These are phyloP conservation scores for Maconellicoccus hirsutus DNA, from an alignment of 1,140 invertebrate species.

Conservation along the genomic window DNA sequence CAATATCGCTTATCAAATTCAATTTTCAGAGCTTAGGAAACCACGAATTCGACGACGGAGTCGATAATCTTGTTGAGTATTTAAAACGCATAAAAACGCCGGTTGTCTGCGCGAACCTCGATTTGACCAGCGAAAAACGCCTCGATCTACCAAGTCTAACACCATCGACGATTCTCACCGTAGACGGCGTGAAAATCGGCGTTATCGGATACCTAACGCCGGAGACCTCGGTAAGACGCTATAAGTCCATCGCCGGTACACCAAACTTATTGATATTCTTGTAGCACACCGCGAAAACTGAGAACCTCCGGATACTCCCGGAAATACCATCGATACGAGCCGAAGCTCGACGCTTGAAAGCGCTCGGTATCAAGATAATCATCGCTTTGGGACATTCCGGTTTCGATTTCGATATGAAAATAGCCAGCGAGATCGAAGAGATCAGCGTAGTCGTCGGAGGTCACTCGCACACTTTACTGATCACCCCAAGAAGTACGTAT, in stretches of 20 bases:
- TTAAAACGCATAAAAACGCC: constrained; percentile 52
- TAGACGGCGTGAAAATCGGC: constrained; percentile 55
- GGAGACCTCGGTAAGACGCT: constrained; percentile 17
- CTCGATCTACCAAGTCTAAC: constrained; percentile 40
- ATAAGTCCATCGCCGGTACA: not conserved
- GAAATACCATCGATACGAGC: constrained; percentile 55
- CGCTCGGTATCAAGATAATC: constrained; percentile 60
- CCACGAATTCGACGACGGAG: constrained; percentile 82
- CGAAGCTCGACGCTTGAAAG: constrained; percentile 55
- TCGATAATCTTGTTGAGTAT: constrained; percentile 61
- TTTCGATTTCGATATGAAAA: constrained; percentile 57
- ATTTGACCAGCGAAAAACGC: constrained; percentile 44
- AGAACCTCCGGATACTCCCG: constrained; percentile 55
- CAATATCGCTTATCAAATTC: too few relatives aligned
- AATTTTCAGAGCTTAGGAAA: too few relatives aligned
- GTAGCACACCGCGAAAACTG: not conserved
- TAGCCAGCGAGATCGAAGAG: constrained; percentile 62
- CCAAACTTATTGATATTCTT: not conserved
- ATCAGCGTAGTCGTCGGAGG: constrained; percentile 82
- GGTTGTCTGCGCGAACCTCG: constrained; percentile 63
- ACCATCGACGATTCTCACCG: constrained; percentile 48
- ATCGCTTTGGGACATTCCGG: constrained; percentile 86
- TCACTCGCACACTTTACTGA: constrained; percentile 79
- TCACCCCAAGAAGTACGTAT: constrained; percentile 37
- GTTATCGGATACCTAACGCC: constrained; percentile 76